Conservation (phyloP, 2,797 vertebrate species). For the Cheirogaleus major region DNA sequence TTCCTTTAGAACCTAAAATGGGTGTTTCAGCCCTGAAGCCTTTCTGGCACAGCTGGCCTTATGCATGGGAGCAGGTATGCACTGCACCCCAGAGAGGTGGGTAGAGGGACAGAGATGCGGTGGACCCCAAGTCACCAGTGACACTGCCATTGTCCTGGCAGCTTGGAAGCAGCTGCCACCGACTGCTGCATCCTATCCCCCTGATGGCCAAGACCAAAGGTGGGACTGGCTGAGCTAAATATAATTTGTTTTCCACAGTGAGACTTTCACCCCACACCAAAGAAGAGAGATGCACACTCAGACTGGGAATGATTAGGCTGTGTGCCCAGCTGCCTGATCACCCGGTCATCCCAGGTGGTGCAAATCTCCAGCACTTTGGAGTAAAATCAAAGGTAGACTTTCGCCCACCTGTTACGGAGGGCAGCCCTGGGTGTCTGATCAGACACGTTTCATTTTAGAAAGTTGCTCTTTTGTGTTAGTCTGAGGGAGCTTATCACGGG, state of each 20-base stretch:
- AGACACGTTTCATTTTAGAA: background rate
- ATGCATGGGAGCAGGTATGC: background rate
- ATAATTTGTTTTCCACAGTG: background rate
- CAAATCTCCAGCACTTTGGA: background rate
- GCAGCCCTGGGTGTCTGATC: background rate
- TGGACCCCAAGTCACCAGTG: background rate
- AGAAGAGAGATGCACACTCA: background rate
- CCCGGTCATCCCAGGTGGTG: background rate
- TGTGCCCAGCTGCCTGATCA: background rate
- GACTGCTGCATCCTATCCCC: background rate
- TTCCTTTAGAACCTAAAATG: background rate
- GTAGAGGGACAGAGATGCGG: rapidly evolving
- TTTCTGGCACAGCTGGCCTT: background rate
- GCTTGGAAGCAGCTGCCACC: background rate
- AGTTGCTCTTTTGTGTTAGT: background rate
- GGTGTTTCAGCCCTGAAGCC: background rate
- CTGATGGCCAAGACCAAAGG: background rate
- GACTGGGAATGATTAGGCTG: background rate
- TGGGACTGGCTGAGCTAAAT: background rate
- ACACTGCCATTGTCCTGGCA: no score
- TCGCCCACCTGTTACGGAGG: rapidly evolving
- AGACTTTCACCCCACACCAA: background rate
- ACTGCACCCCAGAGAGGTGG: no score
- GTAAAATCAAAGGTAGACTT: background rate
- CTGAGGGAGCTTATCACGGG: background rate